Percentiles rank a stretch among this genome's conserved stretches.
These are phyloP conservation scores for Pygoscelis antarcticus DNA, from an alignment of 2,113 vertebrate genomes.

Conservation along the genomic window DNA sequence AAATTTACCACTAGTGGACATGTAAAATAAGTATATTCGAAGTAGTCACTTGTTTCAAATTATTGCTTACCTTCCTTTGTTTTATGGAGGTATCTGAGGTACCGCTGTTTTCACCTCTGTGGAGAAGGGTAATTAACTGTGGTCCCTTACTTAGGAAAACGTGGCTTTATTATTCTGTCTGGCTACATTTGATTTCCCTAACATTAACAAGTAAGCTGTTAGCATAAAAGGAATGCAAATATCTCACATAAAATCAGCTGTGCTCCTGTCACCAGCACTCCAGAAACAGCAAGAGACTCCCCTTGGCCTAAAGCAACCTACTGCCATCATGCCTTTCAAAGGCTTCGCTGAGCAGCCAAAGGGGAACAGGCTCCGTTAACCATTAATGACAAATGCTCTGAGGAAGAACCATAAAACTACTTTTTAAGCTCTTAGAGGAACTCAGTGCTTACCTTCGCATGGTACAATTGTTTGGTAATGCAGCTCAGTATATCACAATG, in stretches of 20 bases:
- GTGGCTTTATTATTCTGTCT: background rate
- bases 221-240: background rate
- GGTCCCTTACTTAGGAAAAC: background rate
- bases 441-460: background rate
- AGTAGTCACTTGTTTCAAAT: background rate
- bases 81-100: background rate
- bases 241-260: background rate
- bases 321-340: background rate
- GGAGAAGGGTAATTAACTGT: background rate
- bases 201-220: background rate
- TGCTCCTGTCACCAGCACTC: background rate
- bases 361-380: background rate
- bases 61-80: background rate
- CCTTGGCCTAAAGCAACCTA: background rate
- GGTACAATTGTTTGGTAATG: background rate
- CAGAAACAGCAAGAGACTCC: background rate
- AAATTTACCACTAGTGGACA: background rate
- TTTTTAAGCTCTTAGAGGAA: background rate
- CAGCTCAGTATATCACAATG: background rate
- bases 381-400: background rate
- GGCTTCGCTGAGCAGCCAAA: background rate
- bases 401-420: background rate
- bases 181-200: background rate
- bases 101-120: background rate
- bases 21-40: background rate